Evolutionary conservation across 2,113 vertebrate genomes (phyloP).

Genomic region (Semicossyphus pulcher): DNA sequence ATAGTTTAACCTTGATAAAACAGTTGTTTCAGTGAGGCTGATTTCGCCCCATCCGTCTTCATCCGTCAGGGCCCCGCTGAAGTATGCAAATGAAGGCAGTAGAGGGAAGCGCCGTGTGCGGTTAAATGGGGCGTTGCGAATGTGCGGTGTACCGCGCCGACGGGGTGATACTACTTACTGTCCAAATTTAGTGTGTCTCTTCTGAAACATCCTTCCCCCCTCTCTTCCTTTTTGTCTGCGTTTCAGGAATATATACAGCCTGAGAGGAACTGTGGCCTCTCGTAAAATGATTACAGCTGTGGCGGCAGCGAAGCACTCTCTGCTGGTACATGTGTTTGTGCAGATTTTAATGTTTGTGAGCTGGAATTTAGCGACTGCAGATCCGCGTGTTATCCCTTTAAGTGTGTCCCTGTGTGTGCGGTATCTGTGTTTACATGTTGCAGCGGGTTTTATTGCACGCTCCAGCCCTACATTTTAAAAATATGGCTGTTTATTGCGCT

Average conservation of each 20-base stretch:
- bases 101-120: slow-evolving; percentile 86
- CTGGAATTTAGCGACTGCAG: slow-evolving; percentile 55
- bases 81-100: slow-evolving; percentile 93
- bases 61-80: slow-evolving; percentile 91
- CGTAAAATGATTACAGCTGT: slow-evolving; percentile 77
- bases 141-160: slow-evolving; percentile 85
- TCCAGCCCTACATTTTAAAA: slow-evolving; percentile 69
- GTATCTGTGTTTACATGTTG: slow-evolving; percentile 60
- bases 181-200: slow-evolving; percentile 87
- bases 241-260: slow-evolving; percentile 73
- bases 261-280: slow-evolving; percentile 69
- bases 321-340: slow-evolving; percentile 49
- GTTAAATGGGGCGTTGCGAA: slow-evolving; percentile 94
- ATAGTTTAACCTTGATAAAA: slow-evolving; percentile 98
- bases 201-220: slow-evolving; percentile 65
- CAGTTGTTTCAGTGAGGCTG: slow-evolving; percentile 95
- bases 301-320: slow-evolving; percentile 64
- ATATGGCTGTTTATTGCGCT: slow-evolving; percentile 78
- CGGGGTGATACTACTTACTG: slow-evolving; percentile 88
- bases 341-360: slow-evolving; percentile 61
- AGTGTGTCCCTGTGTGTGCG: slow-evolving; percentile 39
- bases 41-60: slow-evolving; percentile 94
- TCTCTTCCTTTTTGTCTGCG: slow-evolving; percentile 60
- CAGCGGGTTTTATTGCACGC: slow-evolving; percentile 55
- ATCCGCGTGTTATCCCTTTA: slow-evolving; percentile 49